phyloP scores from a whole-genome alignment of 2,797 vertebrate genomes.

The Pitangus sulphuratus region DNA sequence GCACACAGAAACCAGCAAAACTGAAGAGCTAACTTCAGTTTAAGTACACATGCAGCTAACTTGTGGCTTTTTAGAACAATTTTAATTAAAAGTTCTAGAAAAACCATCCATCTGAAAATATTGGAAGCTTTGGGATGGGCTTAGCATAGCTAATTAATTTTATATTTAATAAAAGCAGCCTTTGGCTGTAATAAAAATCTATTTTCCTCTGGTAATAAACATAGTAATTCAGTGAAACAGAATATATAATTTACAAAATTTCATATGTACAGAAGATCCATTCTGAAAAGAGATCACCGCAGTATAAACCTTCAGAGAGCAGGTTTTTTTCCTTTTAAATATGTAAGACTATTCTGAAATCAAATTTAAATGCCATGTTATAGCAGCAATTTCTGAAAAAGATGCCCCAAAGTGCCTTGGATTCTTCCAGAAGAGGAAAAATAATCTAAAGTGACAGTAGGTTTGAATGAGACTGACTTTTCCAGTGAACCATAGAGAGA shows the following conservation, averaged over 20 bases:
- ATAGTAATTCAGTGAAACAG: constrained; percentile 71
- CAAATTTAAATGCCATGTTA: constrained; percentile 61
- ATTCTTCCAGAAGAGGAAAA: constrained; percentile 28
- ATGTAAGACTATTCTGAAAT: constrained; percentile 36
- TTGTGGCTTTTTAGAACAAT: constrained; percentile 77
- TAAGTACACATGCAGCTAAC: constrained; percentile 75
- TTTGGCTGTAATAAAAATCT: constrained; percentile 82
- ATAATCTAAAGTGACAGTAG: not conserved
- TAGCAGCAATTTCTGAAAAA: constrained; percentile 43
- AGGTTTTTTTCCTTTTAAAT: constrained; percentile 49
- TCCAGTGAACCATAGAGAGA: not conserved
- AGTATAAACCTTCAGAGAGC: not conserved
- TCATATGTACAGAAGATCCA: constrained; percentile 21
- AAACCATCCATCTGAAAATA: constrained; percentile 80
- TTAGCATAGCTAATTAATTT: constrained; percentile 84
- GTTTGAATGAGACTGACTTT: constrained; percentile 26
- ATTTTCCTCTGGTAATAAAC: constrained; percentile 78
- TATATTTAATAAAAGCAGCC: constrained; percentile 81
- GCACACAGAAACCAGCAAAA: constrained; percentile 74
- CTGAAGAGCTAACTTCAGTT: constrained; percentile 77
- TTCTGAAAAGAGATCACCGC: constrained; percentile 23
- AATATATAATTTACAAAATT: constrained; percentile 70
- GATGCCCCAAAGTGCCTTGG: constrained; percentile 17
- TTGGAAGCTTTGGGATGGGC: constrained; percentile 76
- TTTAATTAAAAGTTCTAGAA: constrained; percentile 85